Evolutionary conservation across 2,797 vertebrate genomes (phyloP).

Genomic region (Discoglossus pictus): DNA sequence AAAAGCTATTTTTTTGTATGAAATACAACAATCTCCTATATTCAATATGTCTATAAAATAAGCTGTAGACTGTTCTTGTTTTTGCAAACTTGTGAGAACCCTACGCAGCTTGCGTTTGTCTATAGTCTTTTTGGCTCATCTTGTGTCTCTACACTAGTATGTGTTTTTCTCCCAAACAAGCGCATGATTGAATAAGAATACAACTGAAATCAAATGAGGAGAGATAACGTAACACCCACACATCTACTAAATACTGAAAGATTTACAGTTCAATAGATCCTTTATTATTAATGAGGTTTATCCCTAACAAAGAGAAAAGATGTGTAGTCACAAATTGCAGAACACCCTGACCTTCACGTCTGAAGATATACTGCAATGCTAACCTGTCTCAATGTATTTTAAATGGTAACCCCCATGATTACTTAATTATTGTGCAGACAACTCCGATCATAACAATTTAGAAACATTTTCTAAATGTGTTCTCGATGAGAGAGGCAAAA

Average conservation of each 20-base stretch:
- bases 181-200: no score
- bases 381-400: conserved; percentile 24
- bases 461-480: conserved; percentile 15
- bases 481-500: neutral
- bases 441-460: conserved; percentile 4
- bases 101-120: no score
- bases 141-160: no score
- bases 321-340: conserved; percentile 39
- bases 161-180: no score
- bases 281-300: conserved; percentile 40
- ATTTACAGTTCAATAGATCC: conserved; percentile 2
- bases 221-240: neutral
- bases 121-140: no score
- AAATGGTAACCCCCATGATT: conserved; percentile 19
- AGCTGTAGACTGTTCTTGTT: no score
- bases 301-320: conserved; percentile 18
- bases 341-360: conserved; percentile 25
- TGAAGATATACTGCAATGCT: neutral
- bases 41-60: no score
- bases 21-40: no score
- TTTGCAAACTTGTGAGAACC: no score
- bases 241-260: neutral
- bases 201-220: neutral
- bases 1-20: no score
- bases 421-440: conserved; percentile 28